Conservation (phyloP, 2,888 invertebrate species). For the Drosophila incognita region DNA sequence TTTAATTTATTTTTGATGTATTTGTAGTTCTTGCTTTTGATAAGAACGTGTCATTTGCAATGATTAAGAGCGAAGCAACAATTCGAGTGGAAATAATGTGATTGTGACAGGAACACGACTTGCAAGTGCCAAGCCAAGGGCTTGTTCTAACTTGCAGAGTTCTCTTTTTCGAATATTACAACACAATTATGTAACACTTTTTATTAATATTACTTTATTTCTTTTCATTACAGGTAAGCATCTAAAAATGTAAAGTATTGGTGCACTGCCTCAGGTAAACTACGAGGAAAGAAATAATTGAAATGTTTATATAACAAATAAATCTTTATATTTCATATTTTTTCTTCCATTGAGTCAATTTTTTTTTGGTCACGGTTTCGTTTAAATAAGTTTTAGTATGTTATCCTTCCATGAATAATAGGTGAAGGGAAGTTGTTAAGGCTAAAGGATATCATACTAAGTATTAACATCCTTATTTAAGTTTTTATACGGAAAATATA, state of each 20-base stretch:
- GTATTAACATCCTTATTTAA: no score
- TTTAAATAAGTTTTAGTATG: no score
- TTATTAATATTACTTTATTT: neutral
- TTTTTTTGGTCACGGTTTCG: no score
- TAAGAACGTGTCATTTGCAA: conserved; percentile 70
- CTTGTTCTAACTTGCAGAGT: neutral
- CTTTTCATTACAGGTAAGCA: neutral
- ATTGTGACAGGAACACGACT: conserved; percentile 3
- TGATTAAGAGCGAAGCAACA: conserved; percentile 32
- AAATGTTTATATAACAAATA: no score
- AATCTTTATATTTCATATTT: no score
- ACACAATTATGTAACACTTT: neutral
- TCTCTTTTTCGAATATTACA: neutral
- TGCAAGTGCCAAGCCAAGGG: neutral
- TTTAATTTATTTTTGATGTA: conserved; percentile 4
- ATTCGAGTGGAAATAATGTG: conserved; percentile 1
- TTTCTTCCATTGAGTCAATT: no score
- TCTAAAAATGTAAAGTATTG: neutral
- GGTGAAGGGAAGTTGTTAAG: no score
- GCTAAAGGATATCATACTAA: no score
- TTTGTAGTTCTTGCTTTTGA: conserved; percentile 54
- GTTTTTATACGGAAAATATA: no score
- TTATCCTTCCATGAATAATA: no score
- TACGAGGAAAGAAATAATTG: no score
- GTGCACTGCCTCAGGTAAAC: neutral